Evolutionary conservation across 1,140 invertebrate species (phyloP), one percentile per base, ranked within the genome.

Genomic region (Tetragonula clypearis): DNA sequence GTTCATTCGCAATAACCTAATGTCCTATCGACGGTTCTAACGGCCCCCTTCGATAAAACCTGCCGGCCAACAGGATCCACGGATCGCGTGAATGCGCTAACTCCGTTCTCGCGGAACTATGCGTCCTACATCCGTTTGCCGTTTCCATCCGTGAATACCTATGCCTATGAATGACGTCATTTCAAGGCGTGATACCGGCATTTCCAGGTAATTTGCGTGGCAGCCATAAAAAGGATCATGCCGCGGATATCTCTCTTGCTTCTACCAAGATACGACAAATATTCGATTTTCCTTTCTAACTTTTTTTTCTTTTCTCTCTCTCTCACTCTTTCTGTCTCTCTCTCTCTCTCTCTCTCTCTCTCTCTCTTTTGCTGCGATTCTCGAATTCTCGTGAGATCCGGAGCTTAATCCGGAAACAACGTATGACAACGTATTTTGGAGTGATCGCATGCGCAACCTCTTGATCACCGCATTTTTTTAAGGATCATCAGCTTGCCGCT

Each of bases 1-100:
- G 76, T 79, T 84, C 76, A 26, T 41, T 72, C 77, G 87, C 82
- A 88, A 88, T 88, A 85, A 74, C 87, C 87, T 88, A 88, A 88
- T 88, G 85, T 81, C 75, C 82, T 87, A 87, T 82, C 41, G 41
- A 71, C 78, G 65, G 76, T 55, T 53, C 82, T 72, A 35, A 21
- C 56, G 11, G 23, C 58, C 60, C 58, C 49, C 17, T 35, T n/a
- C 71, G 41, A 75, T 79, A 79, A 84, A 84, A 79, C 76, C 82
- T 73, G n/a, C 60, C n/a, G 49, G 26, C 66, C 30, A 62, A 23
- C 76, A 30, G 75, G 55, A 53, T 69, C 62, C 65, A 53, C 21
- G 66, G 55, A 79, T 79, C 21, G 68, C 75, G 82, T 58, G 74
- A 60, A 84, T 84, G 41, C 41, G 41, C 62, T 79, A 49, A 53